Evolutionary conservation across 2,113 vertebrate genomes (phyloP).

Genomic region (Globicephala melas): DNA sequence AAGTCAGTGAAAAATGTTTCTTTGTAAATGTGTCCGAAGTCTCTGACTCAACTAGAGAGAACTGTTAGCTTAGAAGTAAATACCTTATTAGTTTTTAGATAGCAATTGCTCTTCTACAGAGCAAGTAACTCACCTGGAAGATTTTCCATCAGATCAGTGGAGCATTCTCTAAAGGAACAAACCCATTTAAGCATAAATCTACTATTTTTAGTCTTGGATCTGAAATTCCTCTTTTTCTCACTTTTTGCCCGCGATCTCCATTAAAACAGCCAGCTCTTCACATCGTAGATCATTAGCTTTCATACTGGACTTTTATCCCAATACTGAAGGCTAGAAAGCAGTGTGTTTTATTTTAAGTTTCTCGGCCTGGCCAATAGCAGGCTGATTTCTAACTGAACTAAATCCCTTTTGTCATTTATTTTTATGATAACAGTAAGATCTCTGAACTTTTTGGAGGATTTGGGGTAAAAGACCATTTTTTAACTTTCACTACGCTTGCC

Average conservation of each 20-base stretch:
- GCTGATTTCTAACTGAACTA: constrained; percentile 56
- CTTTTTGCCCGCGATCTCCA: constrained; percentile 64
- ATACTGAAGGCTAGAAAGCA: neutral
- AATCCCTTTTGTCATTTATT: constrained; percentile 48
- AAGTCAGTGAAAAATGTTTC: neutral
- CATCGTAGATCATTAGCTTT: constrained; percentile 60
- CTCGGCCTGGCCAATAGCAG: neutral
- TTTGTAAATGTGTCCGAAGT: neutral
- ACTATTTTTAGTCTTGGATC: constrained; percentile 77
- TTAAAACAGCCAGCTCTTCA: constrained; percentile 75
- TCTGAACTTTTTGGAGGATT: constrained; percentile 33
- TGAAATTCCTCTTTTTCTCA: constrained; percentile 63
- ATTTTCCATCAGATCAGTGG: constrained; percentile 70
- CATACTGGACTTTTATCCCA: neutral
- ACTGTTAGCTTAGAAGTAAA: constrained; percentile 60
- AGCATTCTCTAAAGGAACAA: constrained; percentile 69
- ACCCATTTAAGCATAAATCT: constrained; percentile 71
- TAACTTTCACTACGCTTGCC: neutral
- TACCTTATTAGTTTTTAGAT: constrained; percentile 60
- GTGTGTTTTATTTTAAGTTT: constrained; percentile 44
- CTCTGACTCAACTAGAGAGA: neutral
- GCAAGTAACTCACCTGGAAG: constrained; percentile 58
- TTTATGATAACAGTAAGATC: constrained; percentile 59
- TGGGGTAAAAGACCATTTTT: constrained; percentile 59
- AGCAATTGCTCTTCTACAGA: constrained; percentile 49